Percentiles rank a stretch among this genome's conserved stretches.
Evolutionary conservation across 2,113 vertebrate genomes (phyloP).

Genomic region (Mobula hypostoma): DNA sequence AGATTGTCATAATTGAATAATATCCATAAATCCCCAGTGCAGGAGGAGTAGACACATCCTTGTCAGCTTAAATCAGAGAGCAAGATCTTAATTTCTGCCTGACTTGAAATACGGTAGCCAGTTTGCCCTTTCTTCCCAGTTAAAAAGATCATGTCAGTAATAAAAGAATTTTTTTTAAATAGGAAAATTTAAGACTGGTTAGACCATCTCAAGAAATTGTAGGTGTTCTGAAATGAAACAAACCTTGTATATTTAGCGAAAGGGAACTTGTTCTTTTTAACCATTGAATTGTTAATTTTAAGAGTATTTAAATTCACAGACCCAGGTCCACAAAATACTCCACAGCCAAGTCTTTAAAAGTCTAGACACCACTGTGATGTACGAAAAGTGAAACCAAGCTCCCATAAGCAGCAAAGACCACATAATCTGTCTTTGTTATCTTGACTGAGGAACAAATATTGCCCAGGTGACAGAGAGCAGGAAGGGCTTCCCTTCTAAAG

Average conservation of each 20-base stretch:
- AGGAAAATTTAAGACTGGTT: not conserved
- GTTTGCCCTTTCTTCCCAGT: not conserved
- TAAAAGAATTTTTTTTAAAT: not conserved
- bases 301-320: not conserved
- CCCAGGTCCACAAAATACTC: not conserved
- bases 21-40: not conserved
- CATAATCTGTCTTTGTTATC: too few relatives aligned
- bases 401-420: too few relatives aligned
- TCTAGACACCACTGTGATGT: too few relatives aligned
- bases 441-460: too few relatives aligned
- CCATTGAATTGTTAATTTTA: not conserved
- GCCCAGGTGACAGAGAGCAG: too few relatives aligned
- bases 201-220: not conserved
- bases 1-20: not conserved
- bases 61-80: not conserved
- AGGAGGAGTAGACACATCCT: not conserved
- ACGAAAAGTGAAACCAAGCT: too few relatives aligned
- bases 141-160: not conserved
- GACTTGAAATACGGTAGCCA: not conserved
- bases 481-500: too few relatives aligned
- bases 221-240: not conserved
- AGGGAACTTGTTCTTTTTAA: not conserved
- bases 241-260: not conserved
- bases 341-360: too few relatives aligned
- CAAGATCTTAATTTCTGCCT: not conserved